Evolutionary conservation across 2,888 invertebrate genomes (phyloP).

Genomic region (Eilema depressum): DNA sequence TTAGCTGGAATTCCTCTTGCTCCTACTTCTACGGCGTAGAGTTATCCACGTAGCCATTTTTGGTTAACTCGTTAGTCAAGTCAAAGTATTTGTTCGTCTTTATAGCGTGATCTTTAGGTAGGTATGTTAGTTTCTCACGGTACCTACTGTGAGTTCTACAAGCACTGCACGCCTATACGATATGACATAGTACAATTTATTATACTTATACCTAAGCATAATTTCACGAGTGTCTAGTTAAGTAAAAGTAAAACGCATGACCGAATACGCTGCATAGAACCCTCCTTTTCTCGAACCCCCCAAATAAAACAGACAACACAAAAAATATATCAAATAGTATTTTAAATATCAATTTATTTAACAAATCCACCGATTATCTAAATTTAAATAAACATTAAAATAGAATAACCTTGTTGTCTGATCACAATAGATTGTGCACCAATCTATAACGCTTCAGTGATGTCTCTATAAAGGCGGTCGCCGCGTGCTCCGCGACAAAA

Average conservation of each 20-base stretch:
- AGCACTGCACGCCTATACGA: too few species aligned
- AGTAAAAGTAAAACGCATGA: neutral
- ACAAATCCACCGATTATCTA: slow-evolving; percentile 67
- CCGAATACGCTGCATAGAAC: neutral
- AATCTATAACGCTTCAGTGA: slow-evolving; percentile 75
- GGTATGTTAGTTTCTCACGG: too few species aligned
- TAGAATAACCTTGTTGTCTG: slow-evolving; percentile 74
- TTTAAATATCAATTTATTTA: slow-evolving; percentile 48
- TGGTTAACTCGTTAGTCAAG: too few species aligned
- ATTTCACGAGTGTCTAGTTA: neutral
- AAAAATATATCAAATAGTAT: slow-evolving; percentile 51
- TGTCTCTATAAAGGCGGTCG: slow-evolving; percentile 72
- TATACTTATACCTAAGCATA: neutral
- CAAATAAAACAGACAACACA: slow-evolving; percentile 22
- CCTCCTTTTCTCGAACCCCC: slow-evolving; percentile 25
- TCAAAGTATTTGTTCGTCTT: too few species aligned
- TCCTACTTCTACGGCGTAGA: too few species aligned
- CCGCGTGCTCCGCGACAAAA: slow-evolving; percentile 81
- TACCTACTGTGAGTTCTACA: too few species aligned
- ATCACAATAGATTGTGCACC: slow-evolving; percentile 73
- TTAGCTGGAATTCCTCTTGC: too few species aligned
- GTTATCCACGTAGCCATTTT: too few species aligned
- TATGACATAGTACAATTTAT: too few species aligned
- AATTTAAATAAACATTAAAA: slow-evolving; percentile 82
- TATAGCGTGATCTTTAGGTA: too few species aligned